Base-by-base conservation (phyloP, 1,140 invertebrate genomes). In the Drosophila tropicalis region DNA sequence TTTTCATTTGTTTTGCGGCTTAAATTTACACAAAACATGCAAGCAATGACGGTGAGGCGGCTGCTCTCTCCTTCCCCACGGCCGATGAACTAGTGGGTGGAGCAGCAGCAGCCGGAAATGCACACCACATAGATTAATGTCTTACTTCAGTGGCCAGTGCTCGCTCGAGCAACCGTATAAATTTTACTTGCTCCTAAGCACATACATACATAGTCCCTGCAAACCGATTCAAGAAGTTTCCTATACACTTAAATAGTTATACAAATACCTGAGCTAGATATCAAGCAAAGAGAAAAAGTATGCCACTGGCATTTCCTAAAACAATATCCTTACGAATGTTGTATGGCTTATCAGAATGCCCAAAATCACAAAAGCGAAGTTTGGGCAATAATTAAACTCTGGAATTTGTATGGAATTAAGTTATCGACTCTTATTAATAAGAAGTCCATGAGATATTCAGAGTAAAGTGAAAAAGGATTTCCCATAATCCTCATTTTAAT, bases 1-100 rank as follows among this genome's bases (percentile, higher is more conserved):
- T 73, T 74, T 77, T 67, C 83, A 76, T 87, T 87, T 77, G 84
- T 87, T 87, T 66, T 67, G 67, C 62, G 70, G 65, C 69, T 83
- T 70, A 83, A 86, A 89, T 72, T 82, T 77, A 64, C 79, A 77
- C 67, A 60, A 67, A 73, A 67, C 84, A 81, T 83, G 81, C 84
- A 80, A 87, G 67, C 73, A 72, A 54, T 72, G 55, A 57, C 72
- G 72, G 56, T 56, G 40, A 44, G 36, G 3, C 0, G 36, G 36
- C n/a, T 3, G 10, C 36, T 39, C 12, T n/a, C 36, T 34, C 32
- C 9, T 7, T 34, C 36, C 36, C 36, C 5, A 3, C 3, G 36
- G 3, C 34, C 36, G 3, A 39, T 44, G 55, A 34, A 17, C 17
- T 12, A 12, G 44, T 51, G n/a, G 34, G 44, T 25, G 63, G 41